Evolutionary conservation across 2,888 invertebrate genomes (phyloP), one percentile per base, ranked within the genome.

Genomic region (Archips crataeganus): DNA sequence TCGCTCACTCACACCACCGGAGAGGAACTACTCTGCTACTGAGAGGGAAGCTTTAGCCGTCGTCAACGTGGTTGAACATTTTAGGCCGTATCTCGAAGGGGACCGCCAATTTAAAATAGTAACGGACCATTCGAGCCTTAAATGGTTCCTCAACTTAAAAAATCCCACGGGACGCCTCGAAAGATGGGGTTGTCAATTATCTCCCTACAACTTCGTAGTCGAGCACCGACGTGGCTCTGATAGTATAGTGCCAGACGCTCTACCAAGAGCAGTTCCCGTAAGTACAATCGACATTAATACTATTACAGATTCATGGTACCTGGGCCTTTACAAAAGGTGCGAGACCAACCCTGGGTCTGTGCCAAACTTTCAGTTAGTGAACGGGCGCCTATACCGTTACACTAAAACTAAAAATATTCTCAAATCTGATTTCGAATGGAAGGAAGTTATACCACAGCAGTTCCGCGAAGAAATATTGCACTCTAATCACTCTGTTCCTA

Each of bases 261-360:
- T 73, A 13, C 64, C 74, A 0, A 23, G 64, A 9, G 23, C 32
- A 1, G 54, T 54, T 2, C 54, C 54, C 6, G 54, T 54, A 15
- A 11, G 3, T 32, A 32, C 57, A 0, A 0, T 57, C 0, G n/a
- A 57, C 0, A 32, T 2, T 59, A 34, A 36, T 36, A 36, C 8
- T 76, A 63, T 36, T 0, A 0, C 3, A 0, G 49, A 49, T 49
- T 0, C 49, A 1, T 49, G 49, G 49, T 49, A 79, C 61, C n/a
- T 70, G 0, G 77, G 77, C 23, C 75, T 79, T 11, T 79, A 57
- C 64, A 65, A 80, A 6, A 70, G 75, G 5, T 79, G 77, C 23
- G 32, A 36, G 13, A 54, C 70, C 2, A 61, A 66, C 5, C 78
- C 79, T 1, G 51, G 42, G 9, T 62, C 6, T 80, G 67, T 60